phyloP scores from a whole-genome alignment of 2,113 vertebrate genomes.

The Odobenus rosmarus region DNA sequence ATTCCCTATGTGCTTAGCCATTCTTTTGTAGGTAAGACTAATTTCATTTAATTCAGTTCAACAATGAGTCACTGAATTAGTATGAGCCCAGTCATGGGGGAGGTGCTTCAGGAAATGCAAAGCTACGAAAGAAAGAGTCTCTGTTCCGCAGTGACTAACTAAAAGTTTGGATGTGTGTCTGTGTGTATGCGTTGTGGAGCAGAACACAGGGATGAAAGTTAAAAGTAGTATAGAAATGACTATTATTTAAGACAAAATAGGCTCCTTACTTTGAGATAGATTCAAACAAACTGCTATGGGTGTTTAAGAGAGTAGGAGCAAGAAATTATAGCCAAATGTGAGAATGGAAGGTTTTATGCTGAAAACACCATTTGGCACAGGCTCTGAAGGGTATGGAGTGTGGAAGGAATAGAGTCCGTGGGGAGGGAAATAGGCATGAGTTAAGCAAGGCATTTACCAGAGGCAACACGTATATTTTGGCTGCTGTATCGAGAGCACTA shows the following conservation, averaged over 20 bases:
- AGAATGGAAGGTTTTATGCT: neutral
- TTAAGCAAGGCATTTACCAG: neutral
- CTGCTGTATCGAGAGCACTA: neutral
- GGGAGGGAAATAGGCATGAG: neutral
- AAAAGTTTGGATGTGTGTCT: neutral
- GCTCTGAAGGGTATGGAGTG: neutral
- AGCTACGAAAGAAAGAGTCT: neutral
- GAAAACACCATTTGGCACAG: neutral
- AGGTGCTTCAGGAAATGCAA: neutral
- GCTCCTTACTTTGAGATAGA: neutral
- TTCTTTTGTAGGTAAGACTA: neutral
- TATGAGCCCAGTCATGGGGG: neutral
- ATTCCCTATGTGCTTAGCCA: neutral
- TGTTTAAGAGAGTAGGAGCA: neutral
- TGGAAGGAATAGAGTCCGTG: neutral
- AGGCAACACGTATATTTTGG: neutral
- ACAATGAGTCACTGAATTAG: neutral
- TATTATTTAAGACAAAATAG: neutral
- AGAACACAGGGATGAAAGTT: neutral
- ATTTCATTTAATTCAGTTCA: constrained; percentile 42
- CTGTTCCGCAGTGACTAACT: neutral
- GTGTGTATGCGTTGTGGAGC: neutral
- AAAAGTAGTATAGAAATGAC: neutral
- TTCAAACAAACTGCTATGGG: neutral
- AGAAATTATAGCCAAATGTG: neutral